A percentile compares a stretch with the other conserved stretches of the same genome.
phyloP scores from a whole-genome alignment of 2,113 vertebrate species.

The Sakesphorus luctuosus region DNA sequence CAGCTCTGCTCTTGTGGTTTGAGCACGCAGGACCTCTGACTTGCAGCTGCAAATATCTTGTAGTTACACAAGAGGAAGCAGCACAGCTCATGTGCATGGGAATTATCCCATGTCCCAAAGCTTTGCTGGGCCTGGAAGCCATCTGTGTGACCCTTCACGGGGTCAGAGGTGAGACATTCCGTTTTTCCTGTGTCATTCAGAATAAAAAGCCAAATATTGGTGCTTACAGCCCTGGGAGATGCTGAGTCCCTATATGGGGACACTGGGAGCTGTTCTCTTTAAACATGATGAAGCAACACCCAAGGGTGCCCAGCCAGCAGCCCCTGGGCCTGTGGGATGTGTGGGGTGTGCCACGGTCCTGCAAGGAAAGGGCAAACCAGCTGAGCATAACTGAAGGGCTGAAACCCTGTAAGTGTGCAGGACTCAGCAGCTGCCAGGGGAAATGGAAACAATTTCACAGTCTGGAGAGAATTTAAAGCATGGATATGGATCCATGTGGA shows the following conservation, averaged over 20 bases:
- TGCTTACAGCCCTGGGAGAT: background rate
- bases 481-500: background rate
- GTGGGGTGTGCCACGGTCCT: background rate
- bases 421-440: background rate
- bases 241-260: background rate
- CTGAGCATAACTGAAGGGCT: background rate
- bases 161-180: conserved; percentile 14
- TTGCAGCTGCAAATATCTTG: conserved; percentile 21
- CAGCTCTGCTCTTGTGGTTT: background rate
- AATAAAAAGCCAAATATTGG: background rate
- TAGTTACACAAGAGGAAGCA: conserved; percentile 33
- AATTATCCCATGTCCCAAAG: conserved; percentile 1
- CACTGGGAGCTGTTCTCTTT: background rate
- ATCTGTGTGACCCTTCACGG: conserved; percentile 24
- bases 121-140: background rate
- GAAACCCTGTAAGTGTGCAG: background rate
- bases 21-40: background rate
- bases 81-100: background rate
- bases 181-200: conserved; percentile 7
- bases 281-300: background rate
- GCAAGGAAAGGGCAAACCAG: background rate
- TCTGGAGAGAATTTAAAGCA: background rate
- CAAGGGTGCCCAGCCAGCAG: background rate
- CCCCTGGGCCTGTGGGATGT: background rate
- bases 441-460: rapidly evolving